These are phyloP conservation scores for Enteromius paludinosus DNA, from an alignment of 2,797 vertebrate genomes.

Conservation along the genomic window DNA sequence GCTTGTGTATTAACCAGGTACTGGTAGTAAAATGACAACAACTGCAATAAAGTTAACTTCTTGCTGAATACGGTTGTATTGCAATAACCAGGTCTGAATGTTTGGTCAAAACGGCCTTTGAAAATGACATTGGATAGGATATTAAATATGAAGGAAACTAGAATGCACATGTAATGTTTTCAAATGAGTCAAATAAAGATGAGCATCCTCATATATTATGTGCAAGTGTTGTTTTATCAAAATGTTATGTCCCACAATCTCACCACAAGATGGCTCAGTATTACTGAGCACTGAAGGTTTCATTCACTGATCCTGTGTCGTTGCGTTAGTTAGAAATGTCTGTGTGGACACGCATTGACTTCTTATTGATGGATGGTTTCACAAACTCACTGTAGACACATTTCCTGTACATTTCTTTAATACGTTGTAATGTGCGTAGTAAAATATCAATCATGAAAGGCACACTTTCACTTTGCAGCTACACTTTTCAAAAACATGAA, in stretches of 20 bases:
- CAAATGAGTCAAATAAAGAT: slow-evolving; percentile 21
- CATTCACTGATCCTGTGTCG: background rate
- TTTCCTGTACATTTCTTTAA: background rate
- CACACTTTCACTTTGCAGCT: no score
- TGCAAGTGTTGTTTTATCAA: background rate
- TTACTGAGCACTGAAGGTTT: background rate
- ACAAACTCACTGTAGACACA: background rate
- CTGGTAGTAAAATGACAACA: background rate
- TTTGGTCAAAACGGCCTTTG: background rate
- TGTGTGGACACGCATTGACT: background rate
- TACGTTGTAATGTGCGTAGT: background rate
- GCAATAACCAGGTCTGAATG: background rate
- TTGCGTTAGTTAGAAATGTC: background rate
- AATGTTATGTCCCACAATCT: background rate
- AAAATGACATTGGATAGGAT: background rate
- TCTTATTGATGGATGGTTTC: background rate
- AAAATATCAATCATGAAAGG: background rate
- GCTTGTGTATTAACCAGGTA: background rate
- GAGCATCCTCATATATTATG: no score
- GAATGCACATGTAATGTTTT: slow-evolving; percentile 15
- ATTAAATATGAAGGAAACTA: background rate
- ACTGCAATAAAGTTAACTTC: background rate
- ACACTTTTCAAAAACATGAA: background rate
- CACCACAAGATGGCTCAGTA: slow-evolving; percentile 25
- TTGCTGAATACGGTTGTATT: background rate